Percentiles rank a stretch among this genome's conserved stretches.
Conservation (phyloP, 2,797 vertebrate genomes). For the Nannoperca obscura region DNA sequence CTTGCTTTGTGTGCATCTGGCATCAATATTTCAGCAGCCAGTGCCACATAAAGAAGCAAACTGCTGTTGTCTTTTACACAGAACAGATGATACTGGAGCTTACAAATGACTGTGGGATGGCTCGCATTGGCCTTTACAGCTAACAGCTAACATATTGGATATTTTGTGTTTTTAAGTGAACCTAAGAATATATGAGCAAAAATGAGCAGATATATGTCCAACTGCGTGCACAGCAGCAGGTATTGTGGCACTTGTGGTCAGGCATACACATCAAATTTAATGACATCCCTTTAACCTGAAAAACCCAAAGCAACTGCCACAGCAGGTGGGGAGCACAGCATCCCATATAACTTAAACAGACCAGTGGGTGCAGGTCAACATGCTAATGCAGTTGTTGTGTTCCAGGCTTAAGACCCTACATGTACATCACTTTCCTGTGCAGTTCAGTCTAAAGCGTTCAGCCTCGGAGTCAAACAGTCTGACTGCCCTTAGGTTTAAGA, state of each 20-base stretch:
- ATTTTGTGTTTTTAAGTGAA: not conserved
- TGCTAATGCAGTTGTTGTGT: not conserved
- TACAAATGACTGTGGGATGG: not conserved
- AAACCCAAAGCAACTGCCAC: not conserved
- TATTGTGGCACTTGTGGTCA: not conserved
- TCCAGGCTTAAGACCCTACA: not conserved
- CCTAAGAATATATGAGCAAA: accelerated
- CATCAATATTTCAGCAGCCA: conserved; percentile 15
- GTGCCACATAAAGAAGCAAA: not conserved
- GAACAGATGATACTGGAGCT: not conserved
- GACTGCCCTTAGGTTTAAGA: conserved; percentile 53
- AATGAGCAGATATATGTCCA: not conserved
- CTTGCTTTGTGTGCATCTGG: conserved; percentile 2
- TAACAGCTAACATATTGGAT: not conserved
- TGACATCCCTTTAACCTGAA: not conserved
- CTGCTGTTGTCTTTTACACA: not conserved
- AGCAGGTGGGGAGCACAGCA: conserved; percentile 3
- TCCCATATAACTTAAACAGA: not conserved
- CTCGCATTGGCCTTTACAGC: not conserved
- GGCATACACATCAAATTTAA: not conserved
- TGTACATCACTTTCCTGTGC: not conserved
- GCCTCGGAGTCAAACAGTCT: conserved; percentile 23
- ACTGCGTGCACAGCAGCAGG: not conserved
- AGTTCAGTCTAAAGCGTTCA: conserved; percentile 18
- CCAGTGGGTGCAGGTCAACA: not conserved